Base-by-base conservation (phyloP, 2,797 vertebrate genomes). In the Ptychadena robeensis region DNA sequence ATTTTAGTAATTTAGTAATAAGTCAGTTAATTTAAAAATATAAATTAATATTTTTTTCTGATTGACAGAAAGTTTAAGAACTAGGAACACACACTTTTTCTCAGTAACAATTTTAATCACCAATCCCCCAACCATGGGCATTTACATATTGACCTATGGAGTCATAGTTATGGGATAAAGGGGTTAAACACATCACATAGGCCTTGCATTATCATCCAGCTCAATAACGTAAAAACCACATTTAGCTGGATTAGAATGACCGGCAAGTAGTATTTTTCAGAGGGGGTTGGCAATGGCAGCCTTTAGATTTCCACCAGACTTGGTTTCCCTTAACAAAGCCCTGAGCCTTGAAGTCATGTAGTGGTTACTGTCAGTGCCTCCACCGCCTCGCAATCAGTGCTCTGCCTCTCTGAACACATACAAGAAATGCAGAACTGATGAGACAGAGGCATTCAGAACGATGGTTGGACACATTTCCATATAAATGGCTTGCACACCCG, bases 401-500 rank as follows among this genome's bases (percentile, higher is more conserved):
- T 30, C 25, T 37, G 14, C 40, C 61, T 30, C 7, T 63, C 31
- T 53, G 44, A 78, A 78, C 25, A 25, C 59, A 34, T 28, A 28
- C 18, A 27, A 66, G n/a, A 53, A 67, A 67, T 67, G 10, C 2
- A n/a, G 61, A 22, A n/a, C 22, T 27, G 74, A 77, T 67, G 63
- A 68, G 64, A 30, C 18, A 40, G 40, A 67, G 74, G 40, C 3
- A 18, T n/a, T 7, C 48, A 63, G 38, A 65, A 40, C 22, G 22
- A 38, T 70, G 65, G 61, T 53, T 8, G 32, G 38, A 38, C n/a
- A 27, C 30, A 82, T 82, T 78, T 71, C 53, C 73, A 78, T 82
- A 77, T 77, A 82, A 67, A 76, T 77, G 25, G 65, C 4, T 22
- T 64, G 37, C n/a, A 22, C 28, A 69, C 63, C 22, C 15, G 32